phyloP scores from a whole-genome alignment of 1,140 invertebrate species.

The Oncopeltus fasciatus region DNA sequence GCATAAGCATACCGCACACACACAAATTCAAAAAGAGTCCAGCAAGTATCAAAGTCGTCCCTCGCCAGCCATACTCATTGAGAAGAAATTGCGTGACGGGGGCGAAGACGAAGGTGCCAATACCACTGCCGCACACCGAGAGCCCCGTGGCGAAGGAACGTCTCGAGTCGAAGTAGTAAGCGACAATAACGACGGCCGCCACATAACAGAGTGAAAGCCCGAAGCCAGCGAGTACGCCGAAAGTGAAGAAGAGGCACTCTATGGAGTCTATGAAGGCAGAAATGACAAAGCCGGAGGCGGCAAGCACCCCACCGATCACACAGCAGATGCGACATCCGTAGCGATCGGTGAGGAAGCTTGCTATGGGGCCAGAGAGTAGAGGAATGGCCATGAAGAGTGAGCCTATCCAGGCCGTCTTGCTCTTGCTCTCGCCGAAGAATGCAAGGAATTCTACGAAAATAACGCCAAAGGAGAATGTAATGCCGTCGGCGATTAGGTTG shows the following conservation, averaged over 20 bases:
- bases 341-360: slow-evolving; percentile 72
- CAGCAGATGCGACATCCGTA: slow-evolving; percentile 32
- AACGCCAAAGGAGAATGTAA: slow-evolving; percentile 75
- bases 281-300: slow-evolving; percentile 64
- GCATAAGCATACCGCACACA: slow-evolving; percentile 72
- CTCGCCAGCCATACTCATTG: slow-evolving; percentile 70
- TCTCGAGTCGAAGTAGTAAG: slow-evolving; percentile 88
- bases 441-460: slow-evolving; percentile 65
- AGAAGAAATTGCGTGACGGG: slow-evolving; percentile 65
- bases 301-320: slow-evolving; percentile 51
- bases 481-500: slow-evolving; percentile 80
- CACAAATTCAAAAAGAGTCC: slow-evolving; percentile 75
- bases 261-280: slow-evolving; percentile 63
- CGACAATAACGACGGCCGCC: slow-evolving; percentile 81
- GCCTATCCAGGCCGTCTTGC: slow-evolving; percentile 81
- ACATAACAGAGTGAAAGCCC: slow-evolving; percentile 78
- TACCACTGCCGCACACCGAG: slow-evolving; percentile 78
- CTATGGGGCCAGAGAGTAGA: slow-evolving; percentile 72
- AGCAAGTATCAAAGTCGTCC: slow-evolving; percentile 62
- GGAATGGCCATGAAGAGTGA: slow-evolving; percentile 84
- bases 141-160: slow-evolving; percentile 84
- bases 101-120: slow-evolving; percentile 79
- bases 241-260: slow-evolving; percentile 65
- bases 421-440: slow-evolving; percentile 58
- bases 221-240: slow-evolving; percentile 72